Evolutionary conservation across 2,797 vertebrate species (phyloP), one percentile per base, ranked within the genome.

Genomic region (Crenuchus spilurus): DNA sequence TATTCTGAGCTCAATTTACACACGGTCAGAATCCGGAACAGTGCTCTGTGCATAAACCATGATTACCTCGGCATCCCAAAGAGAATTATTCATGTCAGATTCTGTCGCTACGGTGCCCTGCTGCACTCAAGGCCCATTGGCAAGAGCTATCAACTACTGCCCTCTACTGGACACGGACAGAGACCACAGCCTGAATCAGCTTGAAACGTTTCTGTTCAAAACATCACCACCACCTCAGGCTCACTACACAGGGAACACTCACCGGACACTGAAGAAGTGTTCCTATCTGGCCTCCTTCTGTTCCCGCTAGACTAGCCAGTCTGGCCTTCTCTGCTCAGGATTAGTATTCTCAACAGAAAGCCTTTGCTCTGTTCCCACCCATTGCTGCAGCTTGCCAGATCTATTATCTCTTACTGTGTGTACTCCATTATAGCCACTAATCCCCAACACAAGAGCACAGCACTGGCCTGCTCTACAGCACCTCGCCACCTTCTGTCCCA

Each of bases 341-440:
- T 82, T 74, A 77, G 66, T 57, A 80, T 78, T 79, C 78, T 22
- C 9, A 65, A 63, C 49, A 58, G 49, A 71, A 76, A 67, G 51
- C 26, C 52, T 42, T 28, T 10, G 51, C 42, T 64, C 74, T 41
- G 70, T 55, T 75, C 76, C 65, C 60, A 75, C 72, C 31, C 65
- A 26, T 71, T 74, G 70, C 42, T 81, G 67, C 22, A 54, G 66
- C 39, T 46, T 55, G 67, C 54, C n/a, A 64, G 49, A 67, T 78
- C 75, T 75, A 75, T 78, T 78, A 73, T 82, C 75, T 78, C 33
- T 70, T 75, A 64, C 58, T 48, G 46, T 62, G 72, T 66, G 72
- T 35, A 46, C 52, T 65, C 78, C 65, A 77, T 82, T 82, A 80
- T 80, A 80, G 35, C 37, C 68, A 48, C 52, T 80, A 82, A 80